Conservation (phyloP, 2,113 vertebrate species). For the Sander lucioperca region DNA sequence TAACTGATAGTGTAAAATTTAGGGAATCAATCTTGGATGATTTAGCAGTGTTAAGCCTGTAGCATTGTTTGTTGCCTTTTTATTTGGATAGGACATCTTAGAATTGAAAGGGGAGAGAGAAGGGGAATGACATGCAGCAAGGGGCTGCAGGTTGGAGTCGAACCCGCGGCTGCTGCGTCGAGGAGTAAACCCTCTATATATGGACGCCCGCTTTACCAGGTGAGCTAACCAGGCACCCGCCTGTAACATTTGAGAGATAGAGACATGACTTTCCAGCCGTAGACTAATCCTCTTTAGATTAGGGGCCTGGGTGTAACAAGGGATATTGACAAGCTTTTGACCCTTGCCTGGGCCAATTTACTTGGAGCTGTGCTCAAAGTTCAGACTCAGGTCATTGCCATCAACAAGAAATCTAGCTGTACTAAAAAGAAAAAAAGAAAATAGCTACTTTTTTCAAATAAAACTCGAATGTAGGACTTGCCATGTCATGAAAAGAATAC, state of each 20-base stretch:
- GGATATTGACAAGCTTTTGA: constrained; percentile 49
- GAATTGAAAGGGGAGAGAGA: too few species aligned
- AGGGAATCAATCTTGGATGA: neutral
- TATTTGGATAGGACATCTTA: too few species aligned
- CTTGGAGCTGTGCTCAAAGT: constrained; percentile 27
- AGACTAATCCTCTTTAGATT: constrained; percentile 74
- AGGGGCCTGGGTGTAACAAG: constrained; percentile 41
- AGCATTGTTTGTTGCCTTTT: too few species aligned
- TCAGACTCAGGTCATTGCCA: constrained; percentile 53
- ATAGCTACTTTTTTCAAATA: too few species aligned
- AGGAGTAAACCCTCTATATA: too few species aligned
- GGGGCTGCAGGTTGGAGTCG: too few species aligned
- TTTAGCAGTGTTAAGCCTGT: constrained; percentile 24
- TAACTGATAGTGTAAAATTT: neutral
- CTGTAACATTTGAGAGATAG: constrained; percentile 4
- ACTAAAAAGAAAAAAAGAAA: neutral
- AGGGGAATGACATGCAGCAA: too few species aligned
- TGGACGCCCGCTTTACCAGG: too few species aligned
- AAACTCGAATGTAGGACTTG: neutral
- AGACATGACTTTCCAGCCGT: constrained; percentile 52
- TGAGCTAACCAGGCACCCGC: too few species aligned
- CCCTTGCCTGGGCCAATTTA: constrained; percentile 54
- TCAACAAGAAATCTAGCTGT: neutral
- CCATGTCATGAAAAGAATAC: neutral
- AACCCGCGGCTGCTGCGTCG: too few species aligned